These are phyloP conservation scores for Villa cingulata DNA, from an alignment of 2,888 invertebrate genomes.

Conservation along the genomic window DNA sequence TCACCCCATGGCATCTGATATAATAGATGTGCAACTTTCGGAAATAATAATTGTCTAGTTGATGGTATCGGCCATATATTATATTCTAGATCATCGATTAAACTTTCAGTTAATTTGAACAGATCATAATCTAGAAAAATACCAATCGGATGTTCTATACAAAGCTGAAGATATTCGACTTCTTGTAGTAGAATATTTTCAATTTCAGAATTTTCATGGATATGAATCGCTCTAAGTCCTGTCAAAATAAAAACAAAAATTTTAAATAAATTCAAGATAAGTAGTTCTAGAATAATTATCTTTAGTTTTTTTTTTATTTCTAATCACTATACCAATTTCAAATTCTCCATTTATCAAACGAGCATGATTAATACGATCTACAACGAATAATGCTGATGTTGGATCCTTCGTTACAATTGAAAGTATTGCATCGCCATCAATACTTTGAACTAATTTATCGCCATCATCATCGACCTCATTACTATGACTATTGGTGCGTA, in stretches of 20 bases:
- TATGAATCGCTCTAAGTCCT: constrained; percentile 30
- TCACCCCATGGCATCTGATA: constrained; percentile 36
- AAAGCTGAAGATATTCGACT: constrained; percentile 32
- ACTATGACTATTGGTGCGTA: constrained; percentile 17
- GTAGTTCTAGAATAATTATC: neutral
- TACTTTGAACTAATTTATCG: constrained; percentile 25
- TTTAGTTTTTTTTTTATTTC: neutral
- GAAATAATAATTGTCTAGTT: constrained; percentile 24
- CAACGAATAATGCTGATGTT: constrained; percentile 29
- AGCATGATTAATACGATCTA: constrained; percentile 33
- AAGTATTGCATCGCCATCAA: constrained; percentile 31
- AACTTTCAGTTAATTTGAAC: constrained; percentile 23
- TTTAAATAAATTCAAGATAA: neutral
- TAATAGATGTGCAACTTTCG: constrained; percentile 30
- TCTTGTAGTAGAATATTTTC: constrained; percentile 32
- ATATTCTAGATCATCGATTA: constrained; percentile 30
- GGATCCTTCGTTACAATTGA: constrained; percentile 31
- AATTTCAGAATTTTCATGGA: constrained; percentile 22
- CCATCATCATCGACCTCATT: constrained; percentile 6
- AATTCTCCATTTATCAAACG: constrained; percentile 29
- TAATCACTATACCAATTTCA: constrained; percentile 33
- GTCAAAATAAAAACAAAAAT: neutral
- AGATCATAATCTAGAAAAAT: constrained; percentile 30
- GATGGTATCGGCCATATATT: constrained; percentile 34
- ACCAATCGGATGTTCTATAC: constrained; percentile 30